Conservation (phyloP, 2,888 invertebrate species). For the Alentia gelatinosa region DNA sequence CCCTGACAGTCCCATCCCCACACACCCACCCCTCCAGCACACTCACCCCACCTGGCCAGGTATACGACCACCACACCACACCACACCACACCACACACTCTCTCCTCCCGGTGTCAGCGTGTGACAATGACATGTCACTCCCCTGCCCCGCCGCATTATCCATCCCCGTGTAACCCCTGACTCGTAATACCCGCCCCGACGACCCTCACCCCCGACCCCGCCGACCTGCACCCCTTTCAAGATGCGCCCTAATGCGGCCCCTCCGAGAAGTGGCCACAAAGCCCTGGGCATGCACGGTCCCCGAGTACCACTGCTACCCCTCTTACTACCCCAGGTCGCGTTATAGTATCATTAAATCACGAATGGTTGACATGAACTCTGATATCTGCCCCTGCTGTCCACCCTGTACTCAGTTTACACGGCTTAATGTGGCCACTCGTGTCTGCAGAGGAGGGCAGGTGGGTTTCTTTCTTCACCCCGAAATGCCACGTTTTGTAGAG, state of each 20-base stretch:
- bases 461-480: too few relatives aligned
- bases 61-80: too few relatives aligned
- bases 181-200: background rate
- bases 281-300: too few relatives aligned
- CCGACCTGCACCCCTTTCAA: background rate
- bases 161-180: slow-evolving; percentile 12
- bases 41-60: slow-evolving; percentile 34
- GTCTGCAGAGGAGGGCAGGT: too few relatives aligned
- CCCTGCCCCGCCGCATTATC: background rate
- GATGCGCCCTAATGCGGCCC: background rate
- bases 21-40: background rate
- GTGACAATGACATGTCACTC: slow-evolving; percentile 45
- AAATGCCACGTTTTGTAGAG: too few relatives aligned
- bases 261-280: background rate
- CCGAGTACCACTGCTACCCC: background rate
- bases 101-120: background rate
- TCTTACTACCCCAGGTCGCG: background rate
- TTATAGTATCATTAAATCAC: slow-evolving; percentile 33
- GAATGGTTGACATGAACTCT: slow-evolving; percentile 26
- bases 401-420: background rate
- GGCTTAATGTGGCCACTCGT: background rate
- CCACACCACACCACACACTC: too few relatives aligned
- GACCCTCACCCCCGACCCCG: slow-evolving; percentile 31
- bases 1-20: background rate
- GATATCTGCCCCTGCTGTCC: background rate